Conservation (phyloP, 2,113 vertebrate species). For the Macrotis lagotis region DNA sequence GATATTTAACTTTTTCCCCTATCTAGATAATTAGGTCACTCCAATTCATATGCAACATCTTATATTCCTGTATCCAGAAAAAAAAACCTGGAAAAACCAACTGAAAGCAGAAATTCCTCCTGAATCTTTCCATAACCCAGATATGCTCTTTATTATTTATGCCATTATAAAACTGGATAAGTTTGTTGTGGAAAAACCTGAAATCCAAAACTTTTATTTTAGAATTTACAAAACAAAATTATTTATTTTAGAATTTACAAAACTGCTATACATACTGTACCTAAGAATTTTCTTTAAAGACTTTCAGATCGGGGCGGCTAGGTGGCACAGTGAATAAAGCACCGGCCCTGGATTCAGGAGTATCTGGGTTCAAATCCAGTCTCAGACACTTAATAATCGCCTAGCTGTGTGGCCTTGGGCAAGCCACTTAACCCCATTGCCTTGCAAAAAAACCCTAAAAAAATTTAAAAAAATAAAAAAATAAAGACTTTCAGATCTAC, state of each 20-base stretch:
- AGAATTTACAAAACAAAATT: too few relatives aligned
- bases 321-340: too few relatives aligned
- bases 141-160: not conserved
- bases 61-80: not conserved
- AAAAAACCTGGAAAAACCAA: not conserved
- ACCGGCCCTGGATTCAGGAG: too few relatives aligned
- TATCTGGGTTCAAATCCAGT: too few relatives aligned
- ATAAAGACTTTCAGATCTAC: not conserved
- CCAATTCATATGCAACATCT: constrained; percentile 45
- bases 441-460: too few relatives aligned
- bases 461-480: too few relatives aligned
- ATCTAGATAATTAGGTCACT: not conserved
- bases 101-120: not conserved
- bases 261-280: not conserved
- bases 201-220: not conserved
- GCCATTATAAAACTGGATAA: not conserved
- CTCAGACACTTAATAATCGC: too few relatives aligned
- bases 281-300: not conserved
- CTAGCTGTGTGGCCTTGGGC: too few relatives aligned
- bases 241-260: not conserved
- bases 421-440: too few relatives aligned
- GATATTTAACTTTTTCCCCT: constrained; percentile 27
- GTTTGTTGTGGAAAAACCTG: not conserved
- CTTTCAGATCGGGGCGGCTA: too few relatives aligned
- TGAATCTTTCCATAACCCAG: not conserved